These are phyloP conservation scores for Reticulitermes lucifugus DNA, from an alignment of 2,888 invertebrate species.

Conservation along the genomic window DNA sequence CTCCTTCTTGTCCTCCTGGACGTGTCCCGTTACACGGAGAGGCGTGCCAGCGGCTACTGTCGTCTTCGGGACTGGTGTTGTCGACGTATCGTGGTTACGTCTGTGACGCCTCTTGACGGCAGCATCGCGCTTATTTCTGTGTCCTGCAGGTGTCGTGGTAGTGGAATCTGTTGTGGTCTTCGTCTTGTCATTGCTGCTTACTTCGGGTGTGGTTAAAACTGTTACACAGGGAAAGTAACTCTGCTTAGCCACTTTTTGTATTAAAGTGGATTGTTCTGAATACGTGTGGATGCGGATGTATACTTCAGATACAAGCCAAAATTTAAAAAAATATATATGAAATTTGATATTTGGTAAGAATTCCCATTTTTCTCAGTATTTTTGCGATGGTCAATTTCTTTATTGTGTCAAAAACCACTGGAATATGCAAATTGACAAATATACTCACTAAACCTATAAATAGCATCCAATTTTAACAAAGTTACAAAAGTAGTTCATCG, in stretches of 20 bases:
- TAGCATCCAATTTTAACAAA: no score
- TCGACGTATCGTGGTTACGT: background rate
- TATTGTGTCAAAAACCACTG: no score
- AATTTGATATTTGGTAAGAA: no score
- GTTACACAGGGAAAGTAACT: no score
- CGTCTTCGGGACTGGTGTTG: background rate
- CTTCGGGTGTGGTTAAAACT: background rate
- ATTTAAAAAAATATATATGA: no score
- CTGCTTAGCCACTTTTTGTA: no score
- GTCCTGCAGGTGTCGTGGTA: background rate
- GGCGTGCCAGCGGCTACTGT: background rate
- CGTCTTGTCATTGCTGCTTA: background rate
- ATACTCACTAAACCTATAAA: no score
- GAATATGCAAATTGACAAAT: no score
- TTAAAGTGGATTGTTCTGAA: background rate
- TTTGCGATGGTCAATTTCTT: no score
- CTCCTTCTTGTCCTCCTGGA: background rate
- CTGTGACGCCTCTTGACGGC: background rate
- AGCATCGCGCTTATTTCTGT: background rate
- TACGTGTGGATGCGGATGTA: background rate
- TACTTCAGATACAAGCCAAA: no score
- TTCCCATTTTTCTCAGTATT: no score
- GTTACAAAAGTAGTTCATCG: no score
- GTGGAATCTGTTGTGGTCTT: background rate
- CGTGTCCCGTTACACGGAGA: background rate